These are phyloP conservation scores for Drosophila lacteicornis DNA, from an alignment of 1,140 invertebrate genomes.

Conservation along the genomic window DNA sequence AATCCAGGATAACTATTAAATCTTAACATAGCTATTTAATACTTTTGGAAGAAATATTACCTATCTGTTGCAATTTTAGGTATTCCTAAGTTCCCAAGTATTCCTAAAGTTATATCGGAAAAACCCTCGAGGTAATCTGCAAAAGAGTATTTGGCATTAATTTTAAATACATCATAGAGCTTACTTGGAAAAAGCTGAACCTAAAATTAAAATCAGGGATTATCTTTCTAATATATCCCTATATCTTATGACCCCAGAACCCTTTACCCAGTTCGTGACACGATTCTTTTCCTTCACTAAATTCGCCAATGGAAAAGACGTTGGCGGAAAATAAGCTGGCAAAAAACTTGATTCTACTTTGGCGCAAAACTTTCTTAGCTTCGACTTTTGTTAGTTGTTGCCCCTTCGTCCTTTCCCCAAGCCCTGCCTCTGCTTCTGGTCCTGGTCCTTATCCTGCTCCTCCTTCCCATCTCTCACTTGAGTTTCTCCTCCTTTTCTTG, in stretches of 20 bases:
- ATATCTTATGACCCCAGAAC: not conserved
- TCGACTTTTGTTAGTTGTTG: constrained; percentile 51
- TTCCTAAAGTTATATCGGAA: too few relatives aligned
- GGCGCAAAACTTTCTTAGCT: constrained; percentile 74
- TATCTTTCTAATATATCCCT: too few relatives aligned
- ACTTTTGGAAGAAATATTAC: not conserved
- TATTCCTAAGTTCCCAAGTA: too few relatives aligned
- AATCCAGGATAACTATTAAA: constrained; percentile 20
- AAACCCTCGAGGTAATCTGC: too few relatives aligned
- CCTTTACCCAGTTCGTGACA: constrained; percentile 10
- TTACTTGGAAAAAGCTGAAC: too few relatives aligned
- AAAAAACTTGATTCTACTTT: constrained; percentile 76
- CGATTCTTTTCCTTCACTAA: constrained; percentile 13
- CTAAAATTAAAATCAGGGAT: too few relatives aligned
- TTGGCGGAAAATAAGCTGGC: constrained; percentile 77
- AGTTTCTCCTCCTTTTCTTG: constrained; percentile 17
- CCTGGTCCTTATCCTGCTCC: constrained; percentile 11
- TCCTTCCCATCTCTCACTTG: not conserved
- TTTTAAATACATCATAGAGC: too few relatives aligned
- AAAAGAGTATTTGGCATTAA: too few relatives aligned
- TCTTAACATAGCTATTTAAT: not conserved
- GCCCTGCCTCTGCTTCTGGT: not conserved
- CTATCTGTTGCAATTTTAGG: too few relatives aligned
- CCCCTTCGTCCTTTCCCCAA: constrained; percentile 4
- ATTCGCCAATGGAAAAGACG: constrained; percentile 63